Base-by-base conservation (phyloP, 2,888 invertebrate species). In the Synanthedon vespiformis region DNA sequence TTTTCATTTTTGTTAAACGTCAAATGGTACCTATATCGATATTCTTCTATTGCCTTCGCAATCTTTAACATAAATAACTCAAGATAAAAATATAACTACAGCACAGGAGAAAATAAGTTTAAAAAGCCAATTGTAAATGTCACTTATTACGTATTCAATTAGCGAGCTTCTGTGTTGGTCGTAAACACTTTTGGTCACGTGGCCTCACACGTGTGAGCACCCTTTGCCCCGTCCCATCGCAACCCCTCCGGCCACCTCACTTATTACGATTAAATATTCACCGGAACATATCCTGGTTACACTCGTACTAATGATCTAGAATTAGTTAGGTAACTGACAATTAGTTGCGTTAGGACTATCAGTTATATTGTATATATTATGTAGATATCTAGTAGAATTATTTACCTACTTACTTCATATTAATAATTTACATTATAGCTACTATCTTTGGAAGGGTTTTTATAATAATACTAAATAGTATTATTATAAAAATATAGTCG, bases 111-210 rank as follows among this genome's bases (percentile, higher is more conserved):
- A 48, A 67, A 69, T 68, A 68, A 74, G 66, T 74, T 75, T 77
- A 80, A 78, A 76, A 71, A 73, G 65, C 62, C 65, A 70, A 69
- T 74, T 71, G 59, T 65, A 64, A 52, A 55, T 52, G 54, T 55
- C 53, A 61, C 60, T 61, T 56, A 61, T 64, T 61, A 62, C 62
- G 62, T 72, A 64, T 72, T 74, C 68, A 73, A 74, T 75, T 75
- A 72, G 63, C 58, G 63, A 59, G 65, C 57, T 61, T 65, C 64
- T 61, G 60, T 67, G 68, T 64, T 62, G 62, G 57, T 49, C 53
- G 56, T 59, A 56, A 54, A 58, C 66, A 64, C 64, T 64, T 61
- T 63, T 53, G 63, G 67, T 62, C 66, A 68, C 68, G 68, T 63
- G 70, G 66, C 14, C 54, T 52, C 52, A 57, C 72, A 70, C 70